Evolutionary conservation across 2,797 vertebrate genomes (phyloP), one percentile per base, ranked within the genome.

Genomic region (Galaxias olidus): DNA sequence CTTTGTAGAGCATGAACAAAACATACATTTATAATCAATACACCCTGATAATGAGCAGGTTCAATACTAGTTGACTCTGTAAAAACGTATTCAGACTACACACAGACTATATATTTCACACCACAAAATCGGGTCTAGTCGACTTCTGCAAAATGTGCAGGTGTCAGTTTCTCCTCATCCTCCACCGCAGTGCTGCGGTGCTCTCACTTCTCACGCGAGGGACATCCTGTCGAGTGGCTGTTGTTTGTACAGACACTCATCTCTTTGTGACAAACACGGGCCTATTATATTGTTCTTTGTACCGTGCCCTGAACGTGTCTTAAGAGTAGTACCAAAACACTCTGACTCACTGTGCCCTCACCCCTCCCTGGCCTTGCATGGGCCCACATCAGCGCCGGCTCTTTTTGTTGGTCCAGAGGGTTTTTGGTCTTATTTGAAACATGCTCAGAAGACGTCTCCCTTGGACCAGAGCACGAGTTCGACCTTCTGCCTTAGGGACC

Each of bases 171-270:
- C 42, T 67, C 78, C 68, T 48, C 81, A 70, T 44, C 5, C n/a
- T 71, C 79, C 84, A 4, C 67, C 66, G 1, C 66, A 45, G n/a
- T 2, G 68, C 68, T 63, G 61, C 20, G 59, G 60, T 48, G 61
- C 82, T 85, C 55, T 87, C 80, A 79, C 68, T 87, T 88, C 82
- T 78, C 52, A 50, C 80, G 71, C 67, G 74, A 60, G 66, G 76
- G 73, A 77, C 80, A 77, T 84, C 84, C 85, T 84, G 80, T 72
- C 47, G 10, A 57, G 41, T 5, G 49, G 75, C 73, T 72, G 75
- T 77, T 68, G 55, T 61, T 13, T 47, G 63, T 63, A 40, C 11
- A 18, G 12, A 59, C 57, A 44, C 15, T 15, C 18, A 43, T 1
- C 12, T 6, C 14, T 43, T 8, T 9, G 15, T 51, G 51, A 19